Percentiles rank a stretch among this genome's conserved stretches.
phyloP scores from a whole-genome alignment of 2,888 invertebrate species.

The Calliopum simillimum region DNA sequence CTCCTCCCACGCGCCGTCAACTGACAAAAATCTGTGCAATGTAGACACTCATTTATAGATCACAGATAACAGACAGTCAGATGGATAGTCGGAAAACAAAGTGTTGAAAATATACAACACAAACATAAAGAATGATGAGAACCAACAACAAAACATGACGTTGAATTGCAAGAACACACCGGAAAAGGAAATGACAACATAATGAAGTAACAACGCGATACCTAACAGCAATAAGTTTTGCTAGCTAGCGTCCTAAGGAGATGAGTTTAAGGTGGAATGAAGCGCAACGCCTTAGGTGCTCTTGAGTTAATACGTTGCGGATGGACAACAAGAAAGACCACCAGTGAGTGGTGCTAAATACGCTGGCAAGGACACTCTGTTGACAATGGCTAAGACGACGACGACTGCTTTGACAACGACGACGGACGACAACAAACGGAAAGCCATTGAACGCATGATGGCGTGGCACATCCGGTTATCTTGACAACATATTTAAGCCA shows the following conservation, averaged over 20 bases:
- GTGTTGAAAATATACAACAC: slow-evolving; percentile 12
- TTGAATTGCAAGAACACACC: not conserved
- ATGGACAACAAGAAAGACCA: too few relatives aligned
- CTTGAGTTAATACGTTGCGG: too few relatives aligned
- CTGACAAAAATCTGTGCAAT: too few relatives aligned
- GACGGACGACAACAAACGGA: not conserved
- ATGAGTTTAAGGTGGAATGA: too few relatives aligned
- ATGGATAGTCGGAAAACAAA: slow-evolving; percentile 7
- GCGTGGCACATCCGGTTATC: not conserved
- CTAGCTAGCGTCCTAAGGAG: too few relatives aligned
- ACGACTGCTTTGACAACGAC: not conserved
- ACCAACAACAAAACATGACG: too few relatives aligned
- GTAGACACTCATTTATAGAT: too few relatives aligned
- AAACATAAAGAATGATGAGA: too few relatives aligned
- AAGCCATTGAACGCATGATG: too few relatives aligned
- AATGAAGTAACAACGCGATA: slow-evolving; percentile 4
- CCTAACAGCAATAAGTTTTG: not conserved
- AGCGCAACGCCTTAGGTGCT: not conserved
- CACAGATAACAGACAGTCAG: not conserved
- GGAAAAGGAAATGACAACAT: slow-evolving; percentile 19
- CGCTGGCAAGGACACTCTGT: not conserved
- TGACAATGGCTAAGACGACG: not conserved
- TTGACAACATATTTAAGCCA: not conserved
- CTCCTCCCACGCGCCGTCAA: too few relatives aligned
- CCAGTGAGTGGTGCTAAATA: not conserved